phyloP scores from a whole-genome alignment of 2,113 vertebrate genomes.

The Apodemus sylvaticus region DNA sequence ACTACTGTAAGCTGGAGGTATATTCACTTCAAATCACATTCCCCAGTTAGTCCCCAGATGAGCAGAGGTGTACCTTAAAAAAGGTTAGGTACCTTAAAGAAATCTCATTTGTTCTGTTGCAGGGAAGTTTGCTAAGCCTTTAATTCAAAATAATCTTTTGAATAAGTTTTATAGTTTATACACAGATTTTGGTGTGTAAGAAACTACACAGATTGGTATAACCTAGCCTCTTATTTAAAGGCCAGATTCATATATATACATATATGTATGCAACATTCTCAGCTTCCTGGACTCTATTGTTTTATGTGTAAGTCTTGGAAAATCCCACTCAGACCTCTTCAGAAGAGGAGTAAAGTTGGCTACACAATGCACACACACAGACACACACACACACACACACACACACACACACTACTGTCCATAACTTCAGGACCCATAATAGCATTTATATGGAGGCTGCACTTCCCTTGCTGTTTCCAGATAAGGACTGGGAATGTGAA shows the following conservation, averaged over 20 bases:
- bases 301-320: background rate
- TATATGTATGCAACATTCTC: background rate
- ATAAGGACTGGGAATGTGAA: background rate
- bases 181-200: background rate
- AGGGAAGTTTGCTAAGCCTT: too few relatives aligned
- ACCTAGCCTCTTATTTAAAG: background rate
- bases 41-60: accelerated
- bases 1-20: background rate
- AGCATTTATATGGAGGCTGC: background rate
- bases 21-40: background rate
- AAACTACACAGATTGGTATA: background rate
- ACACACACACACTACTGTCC: background rate
- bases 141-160: background rate
- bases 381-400: background rate
- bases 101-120: background rate
- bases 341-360: background rate
- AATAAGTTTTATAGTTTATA: background rate
- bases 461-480: background rate
- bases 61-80: background rate
- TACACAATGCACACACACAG: background rate
- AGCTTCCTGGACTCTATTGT: background rate
- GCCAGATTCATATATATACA: background rate
- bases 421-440: accelerated
- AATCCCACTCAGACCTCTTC: background rate
- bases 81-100: background rate